Evolutionary conservation across 2,888 invertebrate genomes (phyloP), one percentile per base, ranked within the genome.

Genomic region (Drosophila mimetica): DNA sequence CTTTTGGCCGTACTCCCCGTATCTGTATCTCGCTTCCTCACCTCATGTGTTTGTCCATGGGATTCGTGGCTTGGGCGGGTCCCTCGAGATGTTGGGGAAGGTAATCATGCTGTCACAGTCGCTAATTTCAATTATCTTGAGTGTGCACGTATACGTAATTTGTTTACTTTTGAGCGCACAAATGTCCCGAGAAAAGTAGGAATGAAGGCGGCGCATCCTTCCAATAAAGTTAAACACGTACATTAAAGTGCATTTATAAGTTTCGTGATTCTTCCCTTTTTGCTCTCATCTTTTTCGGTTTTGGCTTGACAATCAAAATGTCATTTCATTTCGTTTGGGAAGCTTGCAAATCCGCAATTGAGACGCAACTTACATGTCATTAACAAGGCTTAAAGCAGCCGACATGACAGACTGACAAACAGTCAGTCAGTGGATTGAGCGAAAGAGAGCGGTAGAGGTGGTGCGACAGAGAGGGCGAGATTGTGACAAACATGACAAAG

Each of bases 361-460:
- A 88, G 88, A 87, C 89, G 63, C 74, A 75, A 86, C 79, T 88
- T 78, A 78, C 79, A 81, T 76, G 89, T 85, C 85, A 89, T 89
- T 85, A 87, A 71, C 85, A 71, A 61, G 79, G 81, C 73, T 83
- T 82, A 87, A 55, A 59, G 53, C 36, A 34, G 42, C 37, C 57
- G 48, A 53, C 63, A 74, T 67, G 58, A 44, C 48, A 65, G 58
- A 42, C 48, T 61, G 50, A 42, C 51, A 72, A 46, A 47, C 46
- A 63, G 39, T 28, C 55, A 51, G 36, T 37, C 46, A 41, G 44
- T 54, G 16, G 50, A 50, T n/a, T 28, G 55, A 18, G 54, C 5
- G 55, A 54, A 9, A 37, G 14, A 30, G 48, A 47, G 39, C 48
- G 28, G 30, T 2, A 20, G 22, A 39, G 30, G 2, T 11, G 16